Percentiles rank a stretch among this genome's conserved stretches.
Evolutionary conservation across 2,888 invertebrate genomes (phyloP).

Genomic region (Diaprepes abbreviatus): DNA sequence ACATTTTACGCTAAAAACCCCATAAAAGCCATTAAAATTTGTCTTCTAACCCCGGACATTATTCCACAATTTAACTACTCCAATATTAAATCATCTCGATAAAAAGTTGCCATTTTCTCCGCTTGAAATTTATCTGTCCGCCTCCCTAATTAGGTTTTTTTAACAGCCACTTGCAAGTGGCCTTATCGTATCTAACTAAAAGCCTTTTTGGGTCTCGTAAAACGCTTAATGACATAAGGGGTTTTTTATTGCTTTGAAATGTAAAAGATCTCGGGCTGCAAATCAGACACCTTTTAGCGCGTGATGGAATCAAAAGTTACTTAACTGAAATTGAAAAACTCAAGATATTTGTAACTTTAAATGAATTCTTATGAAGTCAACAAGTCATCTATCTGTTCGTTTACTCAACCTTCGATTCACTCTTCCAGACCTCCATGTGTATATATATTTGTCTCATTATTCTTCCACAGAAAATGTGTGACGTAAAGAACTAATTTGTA

Average conservation of each 20-base stretch:
- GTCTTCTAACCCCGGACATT: constrained; percentile 27
- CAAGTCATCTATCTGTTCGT: too few species aligned
- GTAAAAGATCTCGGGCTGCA: constrained; percentile 14
- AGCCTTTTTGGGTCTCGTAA: constrained; percentile 33
- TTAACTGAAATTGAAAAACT: neutral
- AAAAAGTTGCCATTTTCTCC: constrained; percentile 38
- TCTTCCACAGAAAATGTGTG: too few species aligned
- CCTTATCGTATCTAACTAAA: constrained; percentile 39
- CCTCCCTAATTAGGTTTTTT: constrained; percentile 44
- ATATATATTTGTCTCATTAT: too few species aligned
- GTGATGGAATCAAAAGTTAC: neutral
- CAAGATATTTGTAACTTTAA: too few species aligned
- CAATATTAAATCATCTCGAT: constrained; percentile 42
- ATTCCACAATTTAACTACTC: constrained; percentile 33
- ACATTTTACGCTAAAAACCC: constrained; percentile 27
- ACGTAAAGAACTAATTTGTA: too few species aligned
- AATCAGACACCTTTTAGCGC: constrained; percentile 13
- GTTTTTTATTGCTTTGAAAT: constrained; percentile 31
- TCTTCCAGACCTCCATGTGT: too few species aligned
- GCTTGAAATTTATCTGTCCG: constrained; percentile 34
- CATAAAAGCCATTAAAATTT: constrained; percentile 37
- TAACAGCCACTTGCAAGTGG: constrained; percentile 25
- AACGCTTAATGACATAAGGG: constrained; percentile 30
- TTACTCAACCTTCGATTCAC: too few species aligned
- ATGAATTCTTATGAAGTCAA: too few species aligned